Evolutionary conservation across 2,888 invertebrate genomes (phyloP), one percentile per base, ranked within the genome.

Genomic region (Cephus spinipes): DNA sequence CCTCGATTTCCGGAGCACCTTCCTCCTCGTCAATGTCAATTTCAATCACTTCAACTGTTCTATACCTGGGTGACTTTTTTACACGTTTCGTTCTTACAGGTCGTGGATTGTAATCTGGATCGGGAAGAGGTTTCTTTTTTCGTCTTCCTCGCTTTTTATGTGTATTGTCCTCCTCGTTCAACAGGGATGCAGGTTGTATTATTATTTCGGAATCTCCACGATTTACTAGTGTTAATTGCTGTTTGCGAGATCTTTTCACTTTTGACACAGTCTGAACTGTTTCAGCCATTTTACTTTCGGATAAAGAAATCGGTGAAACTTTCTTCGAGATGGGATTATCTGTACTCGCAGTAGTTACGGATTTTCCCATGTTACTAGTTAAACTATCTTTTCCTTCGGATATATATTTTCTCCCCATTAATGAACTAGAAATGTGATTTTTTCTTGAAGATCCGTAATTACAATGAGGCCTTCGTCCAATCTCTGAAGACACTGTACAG

Each of bases 201-300:
- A 91, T 91, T 36, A 91, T 91, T 80, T 91, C 91, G 0, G 91
- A 89, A 79, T 91, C 91, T 1, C 88, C 90, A 0, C 91, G 89
- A 80, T 91, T 90, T 0, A 91, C 91, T 1, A 87, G 87, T 1
- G 88, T 89, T 73, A 91, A 83, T 77, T 91, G 90, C 75, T 91
- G 91, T 71, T 91, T 91, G 34, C 91, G 85, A 0, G 90, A 87
- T 76, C 91, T 83, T 77, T 91, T 91, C 0, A 88, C 85, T 83
- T 87, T 86, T 32, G 40, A 80, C 35, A 15, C 12, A 12, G 34
- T 76, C 33, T 81, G 76, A 74, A 36, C 30, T 9, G 73, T 73
- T 23, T 23, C 68, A 15, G 79, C 68, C 76, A 78, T 76, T 76
- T 73, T 40, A 76, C 69, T 23, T 75, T 83, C 31, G 81, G 80